Evolutionary conservation across 2,797 vertebrate genomes (phyloP).

Genomic region (Ctenochaetus hawaiiensis): DNA sequence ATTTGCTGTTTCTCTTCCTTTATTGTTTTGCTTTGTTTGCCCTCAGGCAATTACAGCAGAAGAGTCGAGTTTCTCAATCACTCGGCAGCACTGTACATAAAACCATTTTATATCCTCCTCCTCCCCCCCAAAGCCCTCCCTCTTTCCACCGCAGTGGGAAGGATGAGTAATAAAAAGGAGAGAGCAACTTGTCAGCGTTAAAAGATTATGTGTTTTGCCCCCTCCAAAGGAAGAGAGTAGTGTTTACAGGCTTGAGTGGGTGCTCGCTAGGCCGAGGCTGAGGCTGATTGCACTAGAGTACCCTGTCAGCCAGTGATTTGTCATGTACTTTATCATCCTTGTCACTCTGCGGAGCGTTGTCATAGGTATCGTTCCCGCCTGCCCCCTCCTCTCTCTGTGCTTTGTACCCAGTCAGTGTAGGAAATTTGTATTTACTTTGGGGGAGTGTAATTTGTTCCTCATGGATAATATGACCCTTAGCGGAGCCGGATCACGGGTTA

Average conservation of each 20-base stretch:
- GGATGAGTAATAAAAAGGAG: constrained; percentile 86
- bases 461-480: constrained; percentile 99
- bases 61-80: constrained; percentile 83
- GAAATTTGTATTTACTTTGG: constrained; percentile 99
- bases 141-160: constrained; percentile 71
- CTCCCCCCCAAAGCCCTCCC: constrained; percentile 46
- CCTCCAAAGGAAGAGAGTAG: constrained; percentile 85
- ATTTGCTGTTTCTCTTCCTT: constrained; percentile 81
- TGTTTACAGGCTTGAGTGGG: constrained; percentile 89
- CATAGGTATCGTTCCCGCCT: constrained; percentile 85
- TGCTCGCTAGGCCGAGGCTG: constrained; percentile 84
- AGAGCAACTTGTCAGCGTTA: constrained; percentile 82
- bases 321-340: constrained; percentile 93
- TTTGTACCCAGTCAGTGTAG: constrained; percentile 93
- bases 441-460: constrained; percentile 99
- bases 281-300: constrained; percentile 88
- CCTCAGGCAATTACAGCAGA: constrained; percentile 82
- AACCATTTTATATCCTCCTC: constrained; percentile 77
- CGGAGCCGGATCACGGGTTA: constrained; percentile 99
- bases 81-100: constrained; percentile 74
- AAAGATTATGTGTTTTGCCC: constrained; percentile 88
- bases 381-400: constrained; percentile 77
- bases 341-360: constrained; percentile 88
- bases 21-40: constrained; percentile 81
- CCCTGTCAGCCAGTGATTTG: constrained; percentile 90